These are phyloP conservation scores for Macaca nemestrina DNA, from an alignment of 2,113 vertebrate species.

Conservation along the genomic window DNA sequence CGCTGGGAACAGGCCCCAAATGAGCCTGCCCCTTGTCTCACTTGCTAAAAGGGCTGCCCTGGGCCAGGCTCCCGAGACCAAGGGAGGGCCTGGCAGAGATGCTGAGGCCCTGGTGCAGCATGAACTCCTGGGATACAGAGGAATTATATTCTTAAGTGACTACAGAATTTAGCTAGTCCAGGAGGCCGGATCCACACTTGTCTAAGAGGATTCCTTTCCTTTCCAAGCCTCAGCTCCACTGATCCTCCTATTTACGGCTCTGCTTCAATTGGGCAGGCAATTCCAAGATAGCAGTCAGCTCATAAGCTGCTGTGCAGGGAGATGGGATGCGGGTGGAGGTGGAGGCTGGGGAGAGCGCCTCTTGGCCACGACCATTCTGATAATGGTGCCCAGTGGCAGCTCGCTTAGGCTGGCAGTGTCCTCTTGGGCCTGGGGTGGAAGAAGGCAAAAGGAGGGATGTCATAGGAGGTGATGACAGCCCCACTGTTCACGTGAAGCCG, in stretches of 20 bases:
- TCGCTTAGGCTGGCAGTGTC: neutral
- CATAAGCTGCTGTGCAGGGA: neutral
- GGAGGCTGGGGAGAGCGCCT: neutral
- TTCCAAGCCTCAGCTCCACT: neutral
- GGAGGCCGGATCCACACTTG: neutral
- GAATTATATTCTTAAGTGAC: neutral
- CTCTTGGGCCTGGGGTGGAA: neutral
- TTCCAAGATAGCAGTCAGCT: neutral
- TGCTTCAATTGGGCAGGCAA: neutral
- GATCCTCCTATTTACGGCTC: fast-evolving
- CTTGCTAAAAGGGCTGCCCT: neutral
- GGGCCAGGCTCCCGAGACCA: neutral
- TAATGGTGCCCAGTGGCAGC: no score
- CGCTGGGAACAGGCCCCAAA: neutral
- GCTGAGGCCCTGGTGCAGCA: neutral
- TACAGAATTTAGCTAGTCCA: neutral
- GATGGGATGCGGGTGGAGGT: neutral
- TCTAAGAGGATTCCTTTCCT: neutral
- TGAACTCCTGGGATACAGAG: neutral
- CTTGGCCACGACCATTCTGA: neutral
- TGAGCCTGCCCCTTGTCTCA: neutral
- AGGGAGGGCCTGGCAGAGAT: neutral
- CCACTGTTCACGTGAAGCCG: fast-evolving
- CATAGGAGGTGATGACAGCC: neutral
- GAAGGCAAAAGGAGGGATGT: neutral